Percentiles rank a stretch among this genome's conserved stretches.
phyloP scores from a whole-genome alignment of 2,888 invertebrate species.

The Melanargia galathea region DNA sequence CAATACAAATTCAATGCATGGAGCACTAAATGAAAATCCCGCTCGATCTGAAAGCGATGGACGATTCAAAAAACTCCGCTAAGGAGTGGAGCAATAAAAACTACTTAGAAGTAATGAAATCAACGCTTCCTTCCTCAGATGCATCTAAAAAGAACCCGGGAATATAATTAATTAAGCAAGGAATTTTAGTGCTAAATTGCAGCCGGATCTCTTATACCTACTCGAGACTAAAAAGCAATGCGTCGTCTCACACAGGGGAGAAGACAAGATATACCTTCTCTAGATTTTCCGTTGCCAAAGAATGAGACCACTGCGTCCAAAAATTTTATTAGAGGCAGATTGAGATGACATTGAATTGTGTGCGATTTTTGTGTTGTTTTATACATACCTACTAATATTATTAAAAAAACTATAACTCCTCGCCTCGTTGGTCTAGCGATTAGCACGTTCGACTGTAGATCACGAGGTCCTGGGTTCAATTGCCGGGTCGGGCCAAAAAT shows the following conservation, averaged over 20 bases:
- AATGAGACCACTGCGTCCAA: neutral
- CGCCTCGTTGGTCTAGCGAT: too few relatives aligned
- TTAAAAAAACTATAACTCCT: too few relatives aligned
- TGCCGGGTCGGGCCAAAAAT: too few relatives aligned
- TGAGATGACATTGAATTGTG: too few relatives aligned
- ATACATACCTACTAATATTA: too few relatives aligned
- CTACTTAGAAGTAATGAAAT: constrained; percentile 48
- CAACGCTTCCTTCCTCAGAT: constrained; percentile 43
- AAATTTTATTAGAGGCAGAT: neutral
- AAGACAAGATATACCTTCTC: neutral
- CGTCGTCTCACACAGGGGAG: neutral
- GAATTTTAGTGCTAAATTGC: constrained; percentile 59
- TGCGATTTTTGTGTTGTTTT: too few relatives aligned
- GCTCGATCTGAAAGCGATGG: constrained; percentile 12
- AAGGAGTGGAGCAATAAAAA: constrained; percentile 32
- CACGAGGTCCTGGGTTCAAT: too few relatives aligned
- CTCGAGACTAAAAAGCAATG: constrained; percentile 47
- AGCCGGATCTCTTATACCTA: constrained; percentile 63
- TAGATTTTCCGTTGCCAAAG: neutral
- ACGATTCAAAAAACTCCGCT: constrained; percentile 1
- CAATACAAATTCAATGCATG: constrained; percentile 12
- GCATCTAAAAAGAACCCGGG: constrained; percentile 42
- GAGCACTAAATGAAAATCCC: constrained; percentile 11
- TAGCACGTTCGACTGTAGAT: too few relatives aligned
- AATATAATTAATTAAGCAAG: constrained; percentile 63